These are phyloP conservation scores for Lucilia cuprina DNA, from an alignment of 1,140 invertebrate species.

Conservation along the genomic window DNA sequence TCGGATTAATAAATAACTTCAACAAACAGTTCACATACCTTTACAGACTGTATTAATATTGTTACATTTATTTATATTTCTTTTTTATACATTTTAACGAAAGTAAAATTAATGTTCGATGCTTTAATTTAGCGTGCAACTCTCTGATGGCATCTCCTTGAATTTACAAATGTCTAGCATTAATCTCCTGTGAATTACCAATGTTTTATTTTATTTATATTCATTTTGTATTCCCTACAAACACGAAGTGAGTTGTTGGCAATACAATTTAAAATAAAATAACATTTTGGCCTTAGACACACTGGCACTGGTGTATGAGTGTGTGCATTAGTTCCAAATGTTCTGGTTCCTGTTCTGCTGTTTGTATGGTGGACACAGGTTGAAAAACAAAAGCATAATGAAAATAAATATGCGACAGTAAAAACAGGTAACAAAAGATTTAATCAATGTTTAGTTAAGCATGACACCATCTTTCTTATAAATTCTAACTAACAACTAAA, in stretches of 20 bases:
- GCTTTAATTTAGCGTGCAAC: conserved; percentile 14
- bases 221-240: not conserved
- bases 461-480: conserved; percentile 22
- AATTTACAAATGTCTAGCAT: conserved; percentile 8
- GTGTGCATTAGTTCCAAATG: not conserved
- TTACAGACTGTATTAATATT: no score
- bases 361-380: not conserved
- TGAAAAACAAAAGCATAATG: conserved; percentile 28
- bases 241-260: not conserved
- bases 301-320: not conserved
- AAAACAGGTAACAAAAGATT: conserved; percentile 41
- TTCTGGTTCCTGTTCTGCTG: not conserved
- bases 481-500: not conserved
- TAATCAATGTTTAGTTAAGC: conserved; percentile 37
- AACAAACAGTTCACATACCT: no score
- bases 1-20: no score
- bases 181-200: conserved; percentile 17
- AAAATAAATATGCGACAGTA: conserved; percentile 40
- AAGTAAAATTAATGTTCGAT: conserved; percentile 15
- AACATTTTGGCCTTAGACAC: not conserved
- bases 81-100: not conserved
- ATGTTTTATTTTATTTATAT: not conserved
- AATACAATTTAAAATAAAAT: not conserved
- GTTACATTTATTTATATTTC: no score
- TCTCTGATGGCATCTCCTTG: conserved; percentile 5